Evolutionary conservation across 2,888 invertebrate genomes (phyloP).

Genomic region (Metacarcinus magister): DNA sequence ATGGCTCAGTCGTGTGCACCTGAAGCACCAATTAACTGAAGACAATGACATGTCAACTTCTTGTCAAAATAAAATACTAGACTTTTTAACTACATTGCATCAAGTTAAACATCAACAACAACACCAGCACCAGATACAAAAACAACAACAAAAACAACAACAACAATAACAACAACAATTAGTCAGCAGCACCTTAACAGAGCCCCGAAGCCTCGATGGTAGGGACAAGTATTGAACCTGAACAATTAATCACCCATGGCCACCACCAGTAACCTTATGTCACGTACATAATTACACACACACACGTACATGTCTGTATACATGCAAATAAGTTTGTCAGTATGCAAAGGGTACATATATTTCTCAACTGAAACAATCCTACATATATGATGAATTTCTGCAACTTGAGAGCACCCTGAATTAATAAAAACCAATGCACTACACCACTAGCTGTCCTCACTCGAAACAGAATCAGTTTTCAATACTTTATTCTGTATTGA

Average conservation of each 20-base stretch:
- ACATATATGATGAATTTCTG: not conserved
- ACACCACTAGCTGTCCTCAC: not conserved
- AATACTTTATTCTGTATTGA: conserved; percentile 18
- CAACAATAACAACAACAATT: not conserved
- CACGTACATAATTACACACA: not conserved
- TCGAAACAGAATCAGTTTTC: not conserved
- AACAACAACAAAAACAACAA: not conserved
- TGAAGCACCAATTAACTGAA: too few species aligned
- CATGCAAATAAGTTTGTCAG: not conserved
- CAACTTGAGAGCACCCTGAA: not conserved
- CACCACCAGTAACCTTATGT: not conserved
- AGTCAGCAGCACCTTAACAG: not conserved
- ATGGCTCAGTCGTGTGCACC: too few species aligned
- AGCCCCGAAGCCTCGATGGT: not conserved
- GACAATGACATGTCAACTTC: not conserved
- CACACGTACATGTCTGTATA: not conserved
- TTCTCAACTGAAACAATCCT: too few species aligned
- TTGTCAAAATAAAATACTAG: not conserved
- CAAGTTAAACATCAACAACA: not conserved
- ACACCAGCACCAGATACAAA: not conserved
- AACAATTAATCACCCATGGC: not conserved
- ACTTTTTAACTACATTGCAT: not conserved
- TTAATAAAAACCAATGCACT: not conserved
- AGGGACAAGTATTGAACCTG: not conserved
- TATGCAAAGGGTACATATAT: not conserved